Base-by-base conservation (phyloP, 2,888 invertebrate species). In the Scrobipalpa atriplicella region DNA sequence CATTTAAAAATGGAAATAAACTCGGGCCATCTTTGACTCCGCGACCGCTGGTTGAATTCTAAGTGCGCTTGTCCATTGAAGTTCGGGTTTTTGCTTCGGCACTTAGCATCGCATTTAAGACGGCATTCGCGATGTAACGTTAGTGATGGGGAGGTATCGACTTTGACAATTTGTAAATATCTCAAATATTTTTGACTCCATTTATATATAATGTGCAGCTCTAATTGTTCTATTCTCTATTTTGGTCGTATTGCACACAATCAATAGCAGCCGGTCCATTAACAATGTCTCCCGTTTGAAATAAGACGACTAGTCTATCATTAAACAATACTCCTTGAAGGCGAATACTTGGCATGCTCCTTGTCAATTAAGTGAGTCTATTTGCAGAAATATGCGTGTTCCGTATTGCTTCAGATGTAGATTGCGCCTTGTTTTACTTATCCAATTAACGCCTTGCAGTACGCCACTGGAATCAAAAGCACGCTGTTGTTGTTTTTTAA, bases 1-100 rank as follows among this genome's bases (percentile, higher is more conserved):
- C 90, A 92, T 92, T 92, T 92, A 92, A 92, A 92, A 92, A 92
- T 92, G 92, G 92, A 92, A 92, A 92, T 92, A 92, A 92, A 92
- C 84, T 81, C 83, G 86, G 83, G 86, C 90, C 91, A 91, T 92
- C 92, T 92, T 90, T 92, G 90, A 90, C 86, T 91, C 89, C 75
- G 83, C 87, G 81, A 86, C 85, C 82, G 83, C 86, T 85, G 86
- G 86, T 84, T 88, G 90, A 91, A 91, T 91, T 86, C 87, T 89
- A 90, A 91, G 89, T 88, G 84, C 82, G 85, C 78, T 77, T 83
- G 81, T 84, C 80, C 80, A 82, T 80, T 82, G 84, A 85, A 83
- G 80, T 80, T 78, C 79, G 78, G 79, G 83, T 85, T 81, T 82
- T 83, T 82, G 81, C 73, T 73, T 73, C 41, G 60, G 64, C 64